Base-by-base conservation (phyloP, 2,797 vertebrate species). In the Acanthiza pusilla region DNA sequence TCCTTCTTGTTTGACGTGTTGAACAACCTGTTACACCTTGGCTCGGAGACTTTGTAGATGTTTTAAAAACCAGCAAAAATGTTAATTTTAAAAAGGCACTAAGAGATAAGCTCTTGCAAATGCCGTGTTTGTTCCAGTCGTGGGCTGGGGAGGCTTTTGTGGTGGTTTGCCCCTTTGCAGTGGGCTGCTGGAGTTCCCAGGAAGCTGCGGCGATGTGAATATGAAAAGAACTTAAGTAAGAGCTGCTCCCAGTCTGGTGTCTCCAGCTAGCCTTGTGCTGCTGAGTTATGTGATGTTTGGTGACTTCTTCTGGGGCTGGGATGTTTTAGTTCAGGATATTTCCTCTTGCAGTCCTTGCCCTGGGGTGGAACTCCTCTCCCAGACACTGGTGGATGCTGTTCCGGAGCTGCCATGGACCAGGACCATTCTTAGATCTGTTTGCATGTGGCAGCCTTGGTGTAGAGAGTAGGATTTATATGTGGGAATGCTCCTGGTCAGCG, bases 381-480 rank as follows among this genome's bases (percentile, higher is more conserved):
- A 58, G 61, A 8, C 11, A 0, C 16, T 38, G 38, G 8, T 34
- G 55, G 66, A 12, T 57, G 68, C 55, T 70, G 1, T 6, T 80
- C 11, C n/a, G 42, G 85, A 48, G 60, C 70, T 16, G 23, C 5
- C 27, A 0, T 3, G 38, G 68, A 3, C 17, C 42, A 38, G 32
- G 18, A 22, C 5, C 10, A 0, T 23, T 40, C 45, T 16, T 3
- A 13, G 61, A 34, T 15, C 32, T 0, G 1, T 42, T 23, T 36
- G 17, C 7, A 1, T 0, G 20, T 6, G 26, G 25, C 17, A 54
- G 0, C 25, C 38, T 16, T n/a, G 53, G 13, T 42, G 42, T 12
- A 5, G 51, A 63, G 63, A 45, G 45, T 8, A 13, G 21, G 54
- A 13, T 78, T 34, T 1, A 1, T 16, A 5, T 2, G 7, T 30